Conservation (phyloP, 1,140 invertebrate genomes). For the Brachionus calyciflorus region DNA sequence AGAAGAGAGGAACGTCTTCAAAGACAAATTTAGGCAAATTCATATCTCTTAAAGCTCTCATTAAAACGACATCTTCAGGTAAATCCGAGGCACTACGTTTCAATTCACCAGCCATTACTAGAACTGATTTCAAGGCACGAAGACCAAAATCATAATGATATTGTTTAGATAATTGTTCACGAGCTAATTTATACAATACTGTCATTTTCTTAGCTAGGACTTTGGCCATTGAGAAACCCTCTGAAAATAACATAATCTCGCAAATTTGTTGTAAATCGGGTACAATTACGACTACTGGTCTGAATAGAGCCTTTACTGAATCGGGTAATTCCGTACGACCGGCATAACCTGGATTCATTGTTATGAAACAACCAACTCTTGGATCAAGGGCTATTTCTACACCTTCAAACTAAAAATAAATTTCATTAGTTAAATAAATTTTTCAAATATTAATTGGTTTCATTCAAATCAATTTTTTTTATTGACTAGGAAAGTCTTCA, state of each 20-base stretch:
- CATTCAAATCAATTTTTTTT: too few relatives aligned
- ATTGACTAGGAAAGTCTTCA: too few relatives aligned
- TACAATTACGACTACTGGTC: constrained; percentile 81
- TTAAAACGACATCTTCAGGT: constrained; percentile 66
- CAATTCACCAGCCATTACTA: constrained; percentile 81
- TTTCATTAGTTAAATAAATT: too few relatives aligned
- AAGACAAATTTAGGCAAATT: constrained; percentile 86
- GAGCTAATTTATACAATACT: constrained; percentile 76
- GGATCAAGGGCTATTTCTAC: constrained; percentile 75
- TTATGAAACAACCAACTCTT: constrained; percentile 85
- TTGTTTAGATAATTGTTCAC: constrained; percentile 83
- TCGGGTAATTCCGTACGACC: constrained; percentile 83
- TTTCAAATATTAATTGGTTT: too few relatives aligned
- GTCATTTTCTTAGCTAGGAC: constrained; percentile 87
- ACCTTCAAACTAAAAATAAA: constrained; percentile 71
- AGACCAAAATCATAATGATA: constrained; percentile 91
- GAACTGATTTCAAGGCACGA: constrained; percentile 77
- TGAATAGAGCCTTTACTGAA: constrained; percentile 81
- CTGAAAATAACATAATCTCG: constrained; percentile 82
- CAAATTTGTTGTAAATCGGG: constrained; percentile 86
- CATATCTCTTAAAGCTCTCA: constrained; percentile 79
- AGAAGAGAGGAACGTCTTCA: constrained; percentile 82
- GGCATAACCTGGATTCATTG: constrained; percentile 87
- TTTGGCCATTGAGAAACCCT: constrained; percentile 81
- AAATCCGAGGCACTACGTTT: constrained; percentile 73